Evolutionary conservation across 2,888 invertebrate species (phyloP).

Genomic region (Parelbella ahira): DNA sequence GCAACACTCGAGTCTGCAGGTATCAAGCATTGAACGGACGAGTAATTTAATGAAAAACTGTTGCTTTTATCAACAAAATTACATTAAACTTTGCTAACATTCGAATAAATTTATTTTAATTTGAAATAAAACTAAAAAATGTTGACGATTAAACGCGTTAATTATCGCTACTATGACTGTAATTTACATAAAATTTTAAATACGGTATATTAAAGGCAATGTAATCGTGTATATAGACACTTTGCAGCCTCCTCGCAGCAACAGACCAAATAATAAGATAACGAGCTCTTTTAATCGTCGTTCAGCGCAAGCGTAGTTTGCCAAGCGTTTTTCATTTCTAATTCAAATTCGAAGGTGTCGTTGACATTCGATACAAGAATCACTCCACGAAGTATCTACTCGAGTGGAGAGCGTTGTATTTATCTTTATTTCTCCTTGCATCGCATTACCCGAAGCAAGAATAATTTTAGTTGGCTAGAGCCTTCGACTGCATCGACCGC

Average conservation of each 20-base stretch:
- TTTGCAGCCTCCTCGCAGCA: slow-evolving; percentile 3
- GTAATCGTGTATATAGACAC: not conserved
- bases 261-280: not conserved
- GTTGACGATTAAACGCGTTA: slow-evolving; percentile 7
- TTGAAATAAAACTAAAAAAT: slow-evolving; percentile 1
- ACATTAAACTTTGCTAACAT: slow-evolving; percentile 7
- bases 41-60: slow-evolving; percentile 27
- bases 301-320: slow-evolving; percentile 15
- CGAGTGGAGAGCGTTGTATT: slow-evolving; percentile 42
- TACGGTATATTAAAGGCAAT: slow-evolving; percentile 11
- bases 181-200: not conserved
- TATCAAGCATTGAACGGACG: slow-evolving; percentile 38
- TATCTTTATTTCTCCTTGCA: slow-evolving; percentile 47
- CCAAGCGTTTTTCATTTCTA: slow-evolving; percentile 26
- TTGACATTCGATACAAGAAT: slow-evolving; percentile 38
- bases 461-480: slow-evolving; percentile 55
- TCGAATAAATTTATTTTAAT: slow-evolving; percentile 15
- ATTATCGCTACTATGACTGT: not conserved
- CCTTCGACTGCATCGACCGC: slow-evolving; percentile 70
- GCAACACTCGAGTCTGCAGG: slow-evolving; percentile 53
- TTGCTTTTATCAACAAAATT: slow-evolving; percentile 25
- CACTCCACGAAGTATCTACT: slow-evolving; percentile 37
- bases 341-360: slow-evolving; percentile 33
- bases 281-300: slow-evolving; percentile 9
- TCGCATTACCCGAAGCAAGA: slow-evolving; percentile 43